Evolutionary conservation across 2,113 vertebrate genomes (phyloP).

Genomic region (Oryzias curvinotus): DNA sequence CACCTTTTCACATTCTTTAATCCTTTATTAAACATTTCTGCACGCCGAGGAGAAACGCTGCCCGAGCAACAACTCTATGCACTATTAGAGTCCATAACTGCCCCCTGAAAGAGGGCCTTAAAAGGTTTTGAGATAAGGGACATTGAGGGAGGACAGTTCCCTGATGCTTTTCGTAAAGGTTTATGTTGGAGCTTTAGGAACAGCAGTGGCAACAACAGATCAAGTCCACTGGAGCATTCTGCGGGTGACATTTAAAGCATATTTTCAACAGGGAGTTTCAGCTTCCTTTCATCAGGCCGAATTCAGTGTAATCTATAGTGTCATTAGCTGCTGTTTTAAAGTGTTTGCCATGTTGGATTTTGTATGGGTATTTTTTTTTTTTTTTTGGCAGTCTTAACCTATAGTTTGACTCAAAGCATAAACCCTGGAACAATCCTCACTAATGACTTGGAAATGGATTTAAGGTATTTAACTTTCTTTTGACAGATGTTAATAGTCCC

Average conservation of each 20-base stretch:
- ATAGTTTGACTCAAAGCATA: too few species aligned
- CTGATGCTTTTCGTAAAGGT: neutral
- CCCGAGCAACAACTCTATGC: neutral
- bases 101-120: neutral
- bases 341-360: too few species aligned
- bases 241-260: too few species aligned
- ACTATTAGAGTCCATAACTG: neutral
- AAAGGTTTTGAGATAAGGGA: neutral
- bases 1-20: conserved; percentile 1
- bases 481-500: too few species aligned
- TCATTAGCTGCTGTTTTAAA: too few species aligned
- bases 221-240: neutral
- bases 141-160: neutral
- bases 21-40: conserved; percentile 12
- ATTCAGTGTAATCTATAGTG: neutral
- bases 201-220: neutral
- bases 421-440: too few species aligned
- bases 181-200: neutral
- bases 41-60: neutral
- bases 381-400: too few species aligned
- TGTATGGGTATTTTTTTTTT: too few species aligned
- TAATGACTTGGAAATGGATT: too few species aligned
- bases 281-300: neutral
- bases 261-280: too few species aligned
- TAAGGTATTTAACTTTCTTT: too few species aligned